Base-by-base conservation (phyloP, 2,797 vertebrate species). In the Sebastes itinus region DNA sequence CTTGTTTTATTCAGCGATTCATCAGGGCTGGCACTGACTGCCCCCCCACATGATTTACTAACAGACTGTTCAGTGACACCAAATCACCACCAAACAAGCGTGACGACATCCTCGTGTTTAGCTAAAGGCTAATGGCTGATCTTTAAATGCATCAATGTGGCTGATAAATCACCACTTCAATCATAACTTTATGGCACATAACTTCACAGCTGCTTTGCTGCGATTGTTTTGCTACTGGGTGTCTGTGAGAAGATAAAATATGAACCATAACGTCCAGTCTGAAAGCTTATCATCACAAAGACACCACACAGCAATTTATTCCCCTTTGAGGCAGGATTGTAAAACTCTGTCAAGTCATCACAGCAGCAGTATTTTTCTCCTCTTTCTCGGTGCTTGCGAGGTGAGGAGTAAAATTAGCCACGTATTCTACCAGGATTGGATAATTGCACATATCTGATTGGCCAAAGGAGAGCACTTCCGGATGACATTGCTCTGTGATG, bases 1-100 rank as follows among this genome's bases (percentile, higher is more conserved):
- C 83, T 71, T 85, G 86, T 85, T 92, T 89, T 77, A 82, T 84
- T 78, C 71, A 66, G 72, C 6, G 23, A 60, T 83, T 81, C 80
- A 85, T 76, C 20, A 75, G 54, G 11, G 35, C 65, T 73, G 82
- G 67, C 84, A 62, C 38, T n/a, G 54, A 68, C 61, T 33, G 22
- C 63, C 73, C 63, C 68, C 42, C 20, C 12, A 18, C 58, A 23
- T 55, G 75, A 85, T 85, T 85, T 71, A 78, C 75, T 27, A 54
- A 59, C 71, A 46, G 65, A 68, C 66, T 22, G 65, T 11, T 38
- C 55, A 68, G 30, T 62, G 11, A 75, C 56, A 56, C 65, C 33
- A 74, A 68, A 77, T 72, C 69, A 81, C 33, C 25, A 49, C 52
- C 55, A 55, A 76, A 83, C 55, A 75, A 77, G 58, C 59, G 56